Evolutionary conservation across 2,797 vertebrate species (phyloP), one percentile per base, ranked within the genome.

Genomic region (Gallinago solitaria): DNA sequence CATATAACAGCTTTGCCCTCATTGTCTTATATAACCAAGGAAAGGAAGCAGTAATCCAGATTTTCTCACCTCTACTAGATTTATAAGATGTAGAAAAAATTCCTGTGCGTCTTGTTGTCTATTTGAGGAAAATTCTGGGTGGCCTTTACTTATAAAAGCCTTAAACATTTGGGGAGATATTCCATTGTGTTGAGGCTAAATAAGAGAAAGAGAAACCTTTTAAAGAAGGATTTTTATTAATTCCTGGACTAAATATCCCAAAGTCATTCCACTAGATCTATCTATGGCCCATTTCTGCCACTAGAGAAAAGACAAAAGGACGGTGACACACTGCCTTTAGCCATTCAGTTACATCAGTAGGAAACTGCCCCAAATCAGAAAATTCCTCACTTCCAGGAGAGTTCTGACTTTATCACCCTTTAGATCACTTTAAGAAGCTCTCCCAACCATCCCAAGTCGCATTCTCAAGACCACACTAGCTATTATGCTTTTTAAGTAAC

Each of bases 91-190:
- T 89, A 99, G 83, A 87, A 99, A 98, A 97, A 99, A 99, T 88
- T 99, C 99, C 6, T 99, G 99, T 35, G 99, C 99, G 2, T 99
- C 99, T 92, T 99, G 99, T 93, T 99, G 99, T 95, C 99, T 98
- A 37, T 98, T 99, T n/a, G 99, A 99, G 51, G 99, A 99, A 97
- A 99, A 99, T 96, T 99, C 99, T 2, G 98, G 98, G 92, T 99
- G 99, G 53, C 98, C 99, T 97, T 98, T 99, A 96, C 99, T 99
- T 92, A 99, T 98, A 87, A 99, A 98, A 60, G 99, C 97, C 93
- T 99, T 99, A 92, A 99, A 98, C 99, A 99, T 99, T 82, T 97
- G 98, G 21, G 99, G 98, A 74, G 99, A 99, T 97, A 99, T 97
- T 41, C 99, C 99, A 60, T 98, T 99, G 96, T 98, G 99, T 70